Evolutionary conservation across 2,797 vertebrate species (phyloP).

Genomic region (Cyclura pinguis): DNA sequence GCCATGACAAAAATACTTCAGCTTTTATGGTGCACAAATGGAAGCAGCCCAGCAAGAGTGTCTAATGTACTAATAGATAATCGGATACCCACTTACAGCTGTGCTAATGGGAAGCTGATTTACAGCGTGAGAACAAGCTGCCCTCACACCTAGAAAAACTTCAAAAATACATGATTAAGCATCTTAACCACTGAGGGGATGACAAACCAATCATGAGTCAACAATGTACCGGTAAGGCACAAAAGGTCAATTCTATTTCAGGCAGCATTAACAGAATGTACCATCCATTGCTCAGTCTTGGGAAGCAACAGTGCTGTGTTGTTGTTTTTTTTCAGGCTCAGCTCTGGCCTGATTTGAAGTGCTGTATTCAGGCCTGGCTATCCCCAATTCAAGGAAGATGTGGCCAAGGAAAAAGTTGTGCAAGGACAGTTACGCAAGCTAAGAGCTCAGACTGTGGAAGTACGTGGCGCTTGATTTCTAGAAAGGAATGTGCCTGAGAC

Average conservation of each 20-base stretch:
- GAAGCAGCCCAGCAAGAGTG: slow-evolving; percentile 25
- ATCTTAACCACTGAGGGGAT: slow-evolving; percentile 30
- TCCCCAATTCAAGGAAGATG: slow-evolving; percentile 2
- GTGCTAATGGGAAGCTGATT: slow-evolving; percentile 23
- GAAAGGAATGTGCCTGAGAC: background rate
- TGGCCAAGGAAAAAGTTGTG: background rate
- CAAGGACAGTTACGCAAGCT: background rate
- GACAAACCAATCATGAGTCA: slow-evolving; percentile 42
- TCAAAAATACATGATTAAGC: slow-evolving; percentile 25
- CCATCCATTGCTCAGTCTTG: slow-evolving; percentile 7
- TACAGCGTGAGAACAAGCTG: slow-evolving; percentile 38
- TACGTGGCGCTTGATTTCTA: background rate
- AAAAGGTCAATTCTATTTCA: slow-evolving; percentile 46
- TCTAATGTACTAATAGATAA: slow-evolving; percentile 27
- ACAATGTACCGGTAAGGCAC: slow-evolving; percentile 16
- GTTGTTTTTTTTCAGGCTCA: background rate
- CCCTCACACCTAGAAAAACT: slow-evolving; percentile 35
- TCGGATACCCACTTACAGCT: slow-evolving; percentile 25
- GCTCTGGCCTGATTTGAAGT: background rate
- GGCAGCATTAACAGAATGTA: slow-evolving; percentile 23
- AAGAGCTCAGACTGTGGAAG: background rate
- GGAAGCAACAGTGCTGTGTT: background rate
- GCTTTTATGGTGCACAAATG: slow-evolving; percentile 1
- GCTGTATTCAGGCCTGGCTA: background rate
- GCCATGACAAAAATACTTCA: slow-evolving; percentile 16